A percentile compares a stretch with the other conserved stretches of the same genome.
phyloP scores from a whole-genome alignment of 2,888 invertebrate species.

The Acanthosepion esculentum region DNA sequence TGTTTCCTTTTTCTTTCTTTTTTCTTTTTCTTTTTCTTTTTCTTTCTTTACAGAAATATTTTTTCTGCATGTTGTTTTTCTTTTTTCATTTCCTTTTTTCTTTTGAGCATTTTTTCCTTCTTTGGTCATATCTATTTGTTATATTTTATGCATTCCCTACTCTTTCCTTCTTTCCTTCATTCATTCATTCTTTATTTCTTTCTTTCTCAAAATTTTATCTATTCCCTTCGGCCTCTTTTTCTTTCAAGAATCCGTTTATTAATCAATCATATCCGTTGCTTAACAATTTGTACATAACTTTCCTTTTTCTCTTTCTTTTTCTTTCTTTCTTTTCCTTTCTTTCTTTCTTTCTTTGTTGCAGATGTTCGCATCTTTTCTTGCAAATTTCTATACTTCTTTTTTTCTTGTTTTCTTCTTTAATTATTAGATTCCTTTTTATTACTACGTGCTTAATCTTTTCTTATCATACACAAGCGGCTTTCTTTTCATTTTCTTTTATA shows the following conservation, averaged over 20 bases:
- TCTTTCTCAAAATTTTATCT: neutral
- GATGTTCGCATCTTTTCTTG: neutral
- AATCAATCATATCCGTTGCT: no score
- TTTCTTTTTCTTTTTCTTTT: neutral
- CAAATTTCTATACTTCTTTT: neutral
- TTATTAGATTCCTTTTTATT: neutral
- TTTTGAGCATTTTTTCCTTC: no score
- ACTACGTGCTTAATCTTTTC: neutral
- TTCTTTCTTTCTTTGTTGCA: neutral
- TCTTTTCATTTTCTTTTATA: neutral
- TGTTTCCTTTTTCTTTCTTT: neutral
- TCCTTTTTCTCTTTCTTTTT: neutral
- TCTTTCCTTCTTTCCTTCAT: neutral
- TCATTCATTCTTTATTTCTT: neutral
- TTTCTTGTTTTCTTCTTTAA: neutral
- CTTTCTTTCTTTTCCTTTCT: neutral
- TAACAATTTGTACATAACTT: no score
- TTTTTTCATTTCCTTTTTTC: neutral
- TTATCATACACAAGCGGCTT: neutral
- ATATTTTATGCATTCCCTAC: no score
- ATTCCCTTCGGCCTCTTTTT: neutral
- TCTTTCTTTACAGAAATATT: neutral
- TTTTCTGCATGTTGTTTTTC: neutral
- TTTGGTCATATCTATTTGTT: no score
- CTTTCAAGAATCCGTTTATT: neutral